Evolutionary conservation across 2,888 invertebrate species (phyloP), one percentile per base, ranked within the genome.

Genomic region (Onthophagus sagittarius): DNA sequence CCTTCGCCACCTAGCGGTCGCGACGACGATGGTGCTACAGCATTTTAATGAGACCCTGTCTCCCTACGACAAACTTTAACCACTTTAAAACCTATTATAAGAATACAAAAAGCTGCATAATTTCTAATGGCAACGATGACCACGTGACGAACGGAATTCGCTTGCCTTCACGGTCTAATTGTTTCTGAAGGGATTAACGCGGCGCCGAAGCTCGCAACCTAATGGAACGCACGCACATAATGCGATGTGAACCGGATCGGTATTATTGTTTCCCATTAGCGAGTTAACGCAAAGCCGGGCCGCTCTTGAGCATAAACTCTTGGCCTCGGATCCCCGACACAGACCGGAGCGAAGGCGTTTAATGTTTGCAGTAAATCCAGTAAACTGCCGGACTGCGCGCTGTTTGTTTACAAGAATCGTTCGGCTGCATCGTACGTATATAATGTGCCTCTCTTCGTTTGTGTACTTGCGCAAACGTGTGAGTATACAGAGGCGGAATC

Each of bases 371-470:
- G 82, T 83, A 83, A 83, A 83, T 83, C 79, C 80, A 78, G 81
- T 79, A 81, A 83, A 82, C 82, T 82, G 82, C 81, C 81, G 79
- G 81, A 79, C 80, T 80, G 79, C 79, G 79, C 81, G 80, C 82
- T 81, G 81, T 82, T 82, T 83, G 82, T 83, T 82, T 82, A 83
- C 83, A 83, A 81, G 80, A 82, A 81, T 77, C 74, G 79, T 77
- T 77, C 77, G 79, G 78, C 79, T 79, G 79, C 79, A 72, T 4
- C 39, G 39, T 53, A 53, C 39, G 39, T 53, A 53, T 53, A 53
- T 53, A 53, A 53, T 11, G 39, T 11, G 39, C 39, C 39, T 7
- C 39, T 53, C 39, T 23, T 53, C 39, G 39, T 53, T 53, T 53
- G 2, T 53, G 39, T 11, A 53, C 39, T 53, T 11, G 39, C 39